These are phyloP conservation scores for Sebastes miniatus DNA, from an alignment of 2,797 vertebrate species.

Conservation along the genomic window DNA sequence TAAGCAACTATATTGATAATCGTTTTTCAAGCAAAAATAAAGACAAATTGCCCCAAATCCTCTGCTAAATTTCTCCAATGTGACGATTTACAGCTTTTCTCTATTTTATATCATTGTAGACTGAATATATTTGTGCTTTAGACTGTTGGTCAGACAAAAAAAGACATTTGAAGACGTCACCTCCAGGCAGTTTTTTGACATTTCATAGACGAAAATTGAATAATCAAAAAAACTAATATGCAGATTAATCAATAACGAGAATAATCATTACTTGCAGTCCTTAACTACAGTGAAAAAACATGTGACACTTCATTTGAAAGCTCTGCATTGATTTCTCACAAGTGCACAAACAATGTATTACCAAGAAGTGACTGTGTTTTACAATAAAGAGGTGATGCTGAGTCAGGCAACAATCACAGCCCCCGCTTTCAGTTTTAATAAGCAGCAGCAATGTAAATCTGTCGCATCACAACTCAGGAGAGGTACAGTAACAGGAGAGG, in stretches of 20 bases:
- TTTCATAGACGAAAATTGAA: not conserved
- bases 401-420: conserved; percentile 31
- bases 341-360: not conserved
- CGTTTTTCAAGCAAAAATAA: not conserved
- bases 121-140: not conserved
- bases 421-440: conserved; percentile 1
- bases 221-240: not conserved
- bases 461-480: not conserved
- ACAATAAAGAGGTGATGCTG: conserved; percentile 21
- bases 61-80: not conserved
- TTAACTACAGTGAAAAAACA: not conserved
- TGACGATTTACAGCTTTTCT: not conserved
- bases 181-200: not conserved
- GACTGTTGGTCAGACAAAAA: not conserved
- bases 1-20: not conserved
- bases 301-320: not conserved
- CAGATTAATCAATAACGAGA: not conserved
- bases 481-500: too few relatives aligned
- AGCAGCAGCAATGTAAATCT: not conserved
- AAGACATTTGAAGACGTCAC: not conserved
- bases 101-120: not conserved
- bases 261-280: not conserved
- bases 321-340: conserved; percentile 9
- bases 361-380: conserved; percentile 35
- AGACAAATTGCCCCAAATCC: not conserved